These are phyloP conservation scores for Artibeus lituratus DNA, from an alignment of 2,797 vertebrate genomes.

Conservation along the genomic window DNA sequence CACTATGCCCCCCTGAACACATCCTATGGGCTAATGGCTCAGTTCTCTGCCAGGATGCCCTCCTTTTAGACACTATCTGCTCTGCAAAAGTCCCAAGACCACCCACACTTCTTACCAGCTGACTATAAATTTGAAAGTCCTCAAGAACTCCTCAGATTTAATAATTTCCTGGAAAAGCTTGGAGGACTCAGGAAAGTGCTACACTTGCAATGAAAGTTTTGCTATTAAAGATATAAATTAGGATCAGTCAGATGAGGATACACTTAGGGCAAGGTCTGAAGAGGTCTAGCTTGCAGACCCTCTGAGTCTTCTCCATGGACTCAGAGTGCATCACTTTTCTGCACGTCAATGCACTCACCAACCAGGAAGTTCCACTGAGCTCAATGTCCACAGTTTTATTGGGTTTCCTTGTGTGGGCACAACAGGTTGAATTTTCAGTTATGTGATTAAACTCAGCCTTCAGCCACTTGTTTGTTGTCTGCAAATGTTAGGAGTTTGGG, in stretches of 20 bases:
- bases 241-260: not conserved
- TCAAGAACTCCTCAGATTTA: not conserved
- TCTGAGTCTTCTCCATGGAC: not conserved
- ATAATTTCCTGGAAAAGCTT: not conserved
- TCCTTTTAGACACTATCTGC: not conserved
- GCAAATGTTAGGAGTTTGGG: not conserved
- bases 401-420: not conserved
- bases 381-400: not conserved
- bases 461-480: not conserved
- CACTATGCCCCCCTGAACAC: not conserved
- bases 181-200: not conserved
- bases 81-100: not conserved
- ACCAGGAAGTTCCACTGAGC: not conserved
- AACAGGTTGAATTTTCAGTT: not conserved
- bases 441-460: not conserved
- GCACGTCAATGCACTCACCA: not conserved
- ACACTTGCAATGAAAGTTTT: not conserved
- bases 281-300: not conserved
- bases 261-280: not conserved
- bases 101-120: not conserved
- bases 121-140: not conserved
- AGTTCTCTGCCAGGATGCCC: not conserved
- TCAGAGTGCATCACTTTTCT: not conserved
- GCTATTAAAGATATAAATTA: not conserved
- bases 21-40: not conserved